Percentiles rank a stretch among this genome's conserved stretches.
Conservation (phyloP, 2,113 vertebrate genomes). For the Martes martes region DNA sequence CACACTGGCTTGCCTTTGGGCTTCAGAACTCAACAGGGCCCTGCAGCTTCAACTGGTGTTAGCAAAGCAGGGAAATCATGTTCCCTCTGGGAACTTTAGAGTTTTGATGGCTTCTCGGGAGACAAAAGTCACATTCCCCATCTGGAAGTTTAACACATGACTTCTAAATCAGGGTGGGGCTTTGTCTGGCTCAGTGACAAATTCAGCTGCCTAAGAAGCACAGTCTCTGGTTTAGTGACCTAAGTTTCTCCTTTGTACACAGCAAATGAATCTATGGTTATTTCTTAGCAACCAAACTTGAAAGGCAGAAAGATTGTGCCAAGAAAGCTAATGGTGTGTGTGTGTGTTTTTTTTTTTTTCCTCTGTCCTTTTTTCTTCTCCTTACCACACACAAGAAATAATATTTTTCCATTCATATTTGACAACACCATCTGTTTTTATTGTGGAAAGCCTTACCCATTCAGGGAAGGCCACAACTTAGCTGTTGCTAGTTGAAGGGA, state of each 20-base stretch:
- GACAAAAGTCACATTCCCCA: neutral
- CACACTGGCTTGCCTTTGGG: neutral
- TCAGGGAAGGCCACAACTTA: neutral
- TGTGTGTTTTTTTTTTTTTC: neutral
- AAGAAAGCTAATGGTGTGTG: neutral
- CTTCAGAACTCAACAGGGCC: neutral
- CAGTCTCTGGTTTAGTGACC: neutral
- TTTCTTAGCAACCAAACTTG: conserved; percentile 40
- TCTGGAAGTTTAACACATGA: conserved; percentile 14
- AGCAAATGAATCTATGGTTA: neutral
- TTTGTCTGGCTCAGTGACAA: neutral
- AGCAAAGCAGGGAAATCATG: neutral
- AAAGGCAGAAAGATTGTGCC: neutral
- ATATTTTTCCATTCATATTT: conserved; percentile 59
- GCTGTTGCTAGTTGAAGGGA: neutral
- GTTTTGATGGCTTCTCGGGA: neutral
- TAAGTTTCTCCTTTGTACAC: neutral
- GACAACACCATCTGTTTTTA: conserved; percentile 21
- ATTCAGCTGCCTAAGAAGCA: neutral
- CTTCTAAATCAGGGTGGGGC: conserved; percentile 16
- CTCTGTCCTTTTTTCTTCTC: neutral
- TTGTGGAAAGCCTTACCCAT: neutral
- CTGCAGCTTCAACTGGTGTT: neutral
- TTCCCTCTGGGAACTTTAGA: neutral
- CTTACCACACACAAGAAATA: neutral